Conservation (phyloP, 2,113 vertebrate genomes). For the Cyprinodon tularosa region DNA sequence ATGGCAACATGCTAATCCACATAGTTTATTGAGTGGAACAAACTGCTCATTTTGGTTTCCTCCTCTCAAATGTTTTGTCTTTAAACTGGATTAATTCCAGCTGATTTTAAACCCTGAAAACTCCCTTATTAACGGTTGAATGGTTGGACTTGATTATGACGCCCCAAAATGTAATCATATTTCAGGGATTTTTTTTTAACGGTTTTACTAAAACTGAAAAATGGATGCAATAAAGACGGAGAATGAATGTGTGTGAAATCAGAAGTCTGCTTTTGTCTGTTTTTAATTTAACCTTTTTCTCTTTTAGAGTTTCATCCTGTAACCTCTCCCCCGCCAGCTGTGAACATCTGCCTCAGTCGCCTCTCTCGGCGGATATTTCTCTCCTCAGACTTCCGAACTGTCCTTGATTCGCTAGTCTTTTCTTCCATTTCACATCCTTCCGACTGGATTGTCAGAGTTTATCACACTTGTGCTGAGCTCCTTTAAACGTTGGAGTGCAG, state of each 20-base stretch:
- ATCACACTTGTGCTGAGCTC: not conserved
- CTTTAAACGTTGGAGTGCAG: slow-evolving; percentile 1
- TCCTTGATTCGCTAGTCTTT: not conserved
- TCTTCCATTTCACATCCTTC: not conserved
- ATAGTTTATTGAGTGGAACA: no score
- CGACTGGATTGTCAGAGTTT: slow-evolving; percentile 4
- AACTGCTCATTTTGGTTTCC: no score
- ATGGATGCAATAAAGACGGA: no score
- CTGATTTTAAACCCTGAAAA: no score
- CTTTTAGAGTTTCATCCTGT: not conserved
- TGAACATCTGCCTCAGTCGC: not conserved
- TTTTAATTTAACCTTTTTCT: not conserved
- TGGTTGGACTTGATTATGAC: no score
- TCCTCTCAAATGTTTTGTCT: no score
- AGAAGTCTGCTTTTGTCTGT: not conserved
- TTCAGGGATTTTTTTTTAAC: no score
- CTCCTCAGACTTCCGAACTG: not conserved
- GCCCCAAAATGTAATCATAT: no score
- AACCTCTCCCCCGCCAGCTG: not conserved
- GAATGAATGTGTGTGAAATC: not conserved
- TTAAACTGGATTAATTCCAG: no score
- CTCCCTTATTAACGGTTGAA: no score
- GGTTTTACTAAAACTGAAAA: no score
- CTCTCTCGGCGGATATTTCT: slow-evolving; percentile 1
- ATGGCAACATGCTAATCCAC: no score